These are phyloP conservation scores for Araneus ventricosus DNA, from an alignment of 1,140 invertebrate genomes.

Conservation along the genomic window DNA sequence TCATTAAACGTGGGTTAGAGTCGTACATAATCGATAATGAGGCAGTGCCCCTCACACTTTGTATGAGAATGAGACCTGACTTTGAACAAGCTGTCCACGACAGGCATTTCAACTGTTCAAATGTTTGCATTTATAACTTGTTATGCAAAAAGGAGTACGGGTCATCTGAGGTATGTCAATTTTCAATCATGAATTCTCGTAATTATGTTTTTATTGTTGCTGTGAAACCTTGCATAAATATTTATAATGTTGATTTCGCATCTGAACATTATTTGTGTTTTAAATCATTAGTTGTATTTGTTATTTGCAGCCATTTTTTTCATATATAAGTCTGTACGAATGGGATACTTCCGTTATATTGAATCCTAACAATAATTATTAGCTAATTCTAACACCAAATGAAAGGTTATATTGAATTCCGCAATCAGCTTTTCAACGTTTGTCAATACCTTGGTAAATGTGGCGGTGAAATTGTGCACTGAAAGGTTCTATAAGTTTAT, in stretches of 20 bases:
- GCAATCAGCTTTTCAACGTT: no score
- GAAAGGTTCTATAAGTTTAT: no score
- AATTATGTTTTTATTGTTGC: not conserved
- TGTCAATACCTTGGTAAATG: no score
- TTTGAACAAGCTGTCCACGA: not conserved
- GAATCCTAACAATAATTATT: no score
- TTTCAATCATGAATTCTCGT: not conserved
- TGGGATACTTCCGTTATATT: no score
- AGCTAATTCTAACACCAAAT: no score
- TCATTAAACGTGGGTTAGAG: conserved; percentile 76
- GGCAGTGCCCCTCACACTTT: not conserved
- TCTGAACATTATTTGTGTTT: not conserved
- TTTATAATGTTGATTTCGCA: not conserved
- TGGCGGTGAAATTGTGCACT: no score
- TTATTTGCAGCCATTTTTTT: no score
- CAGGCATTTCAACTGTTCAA: conserved; percentile 3
- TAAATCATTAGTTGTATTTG: no score
- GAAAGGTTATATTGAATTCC: no score
- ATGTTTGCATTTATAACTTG: conserved; percentile 43
- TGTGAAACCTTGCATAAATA: not conserved
- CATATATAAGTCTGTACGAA: no score
- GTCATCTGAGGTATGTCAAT: conserved; percentile 49
- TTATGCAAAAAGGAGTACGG: conserved; percentile 67
- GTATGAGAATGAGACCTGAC: not conserved
- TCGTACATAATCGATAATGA: conserved; percentile 72